Evolutionary conservation across 2,888 invertebrate species (phyloP).

Genomic region (Crioceris asparagi): DNA sequence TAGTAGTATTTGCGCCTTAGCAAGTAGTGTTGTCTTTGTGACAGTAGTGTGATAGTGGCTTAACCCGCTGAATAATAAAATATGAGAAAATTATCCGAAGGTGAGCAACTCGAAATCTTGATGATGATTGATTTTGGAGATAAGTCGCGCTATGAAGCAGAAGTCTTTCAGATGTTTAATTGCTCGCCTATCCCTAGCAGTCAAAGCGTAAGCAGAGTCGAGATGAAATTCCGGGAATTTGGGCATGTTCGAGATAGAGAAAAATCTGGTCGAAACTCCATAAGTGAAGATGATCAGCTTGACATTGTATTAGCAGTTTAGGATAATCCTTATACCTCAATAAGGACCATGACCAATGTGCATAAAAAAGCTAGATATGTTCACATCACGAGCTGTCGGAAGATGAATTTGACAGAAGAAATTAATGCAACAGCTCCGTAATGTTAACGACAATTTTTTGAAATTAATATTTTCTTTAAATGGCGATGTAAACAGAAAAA

Average conservation of each 20-base stretch:
- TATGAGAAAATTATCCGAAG: too few relatives aligned
- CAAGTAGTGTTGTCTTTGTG: too few relatives aligned
- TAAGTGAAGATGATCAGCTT: background rate
- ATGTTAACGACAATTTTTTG: background rate
- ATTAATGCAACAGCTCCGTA: background rate
- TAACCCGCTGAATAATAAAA: too few relatives aligned
- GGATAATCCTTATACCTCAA: background rate
- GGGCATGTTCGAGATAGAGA: too few relatives aligned
- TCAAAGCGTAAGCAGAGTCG: background rate
- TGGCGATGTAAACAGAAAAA: conserved; percentile 1
- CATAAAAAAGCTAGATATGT: background rate
- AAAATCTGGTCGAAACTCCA: background rate
- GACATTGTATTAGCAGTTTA: background rate
- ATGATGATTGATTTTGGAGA: too few relatives aligned
- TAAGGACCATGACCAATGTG: background rate
- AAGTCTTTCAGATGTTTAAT: too few relatives aligned
- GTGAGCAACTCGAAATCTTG: too few relatives aligned
- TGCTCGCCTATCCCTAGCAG: too few relatives aligned
- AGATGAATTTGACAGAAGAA: background rate
- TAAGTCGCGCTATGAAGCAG: too few relatives aligned
- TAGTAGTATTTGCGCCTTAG: too few relatives aligned
- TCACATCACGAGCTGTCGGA: background rate
- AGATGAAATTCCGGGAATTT: background rate
- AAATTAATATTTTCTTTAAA: background rate
- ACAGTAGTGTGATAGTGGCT: too few relatives aligned